A percentile compares a stretch with the other conserved stretches of the same genome.
Evolutionary conservation across 2,797 vertebrate genomes (phyloP).

Genomic region (Brotula barbata): DNA sequence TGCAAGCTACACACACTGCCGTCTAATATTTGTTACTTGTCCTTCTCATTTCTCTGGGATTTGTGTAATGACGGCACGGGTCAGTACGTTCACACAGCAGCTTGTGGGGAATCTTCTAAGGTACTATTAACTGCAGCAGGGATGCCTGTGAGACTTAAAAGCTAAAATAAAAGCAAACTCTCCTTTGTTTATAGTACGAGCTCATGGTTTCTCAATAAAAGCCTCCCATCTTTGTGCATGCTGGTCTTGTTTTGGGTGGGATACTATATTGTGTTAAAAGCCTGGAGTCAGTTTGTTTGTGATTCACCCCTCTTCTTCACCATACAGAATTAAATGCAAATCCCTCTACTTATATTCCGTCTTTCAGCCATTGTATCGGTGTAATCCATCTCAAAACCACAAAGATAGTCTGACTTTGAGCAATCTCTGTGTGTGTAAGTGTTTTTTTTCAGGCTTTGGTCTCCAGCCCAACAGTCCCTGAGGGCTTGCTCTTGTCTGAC

Average conservation of each 20-base stretch:
- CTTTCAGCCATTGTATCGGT: not conserved
- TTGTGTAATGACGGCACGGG: slow-evolving; percentile 27
- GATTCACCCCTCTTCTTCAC: slow-evolving; percentile 10
- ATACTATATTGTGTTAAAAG: slow-evolving; percentile 40
- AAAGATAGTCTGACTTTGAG: slow-evolving; percentile 25
- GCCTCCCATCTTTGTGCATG: slow-evolving; percentile 15
- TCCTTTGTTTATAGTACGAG: slow-evolving; percentile 36
- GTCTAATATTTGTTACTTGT: slow-evolving; percentile 1
- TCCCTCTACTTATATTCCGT: not conserved
- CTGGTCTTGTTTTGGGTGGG: slow-evolving; percentile 33
- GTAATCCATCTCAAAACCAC: slow-evolving; percentile 4
- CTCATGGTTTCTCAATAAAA: slow-evolving; percentile 51
- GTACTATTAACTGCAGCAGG: slow-evolving; percentile 35
- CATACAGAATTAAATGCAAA: slow-evolving; percentile 6
- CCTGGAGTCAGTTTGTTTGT: slow-evolving; percentile 13
- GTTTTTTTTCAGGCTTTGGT: slow-evolving; percentile 44
- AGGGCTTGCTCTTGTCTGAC: slow-evolving; percentile 29
- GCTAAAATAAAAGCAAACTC: slow-evolving; percentile 31
- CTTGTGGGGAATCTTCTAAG: slow-evolving; percentile 24
- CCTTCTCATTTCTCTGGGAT: slow-evolving; percentile 12
- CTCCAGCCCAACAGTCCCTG: slow-evolving; percentile 12
- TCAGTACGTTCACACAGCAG: slow-evolving; percentile 2
- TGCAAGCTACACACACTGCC: slow-evolving; percentile 3
- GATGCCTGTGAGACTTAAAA: slow-evolving; percentile 27
- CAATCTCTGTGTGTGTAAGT: not conserved